Evolutionary conservation across 2,888 invertebrate species (phyloP).

Genomic region (Eristalis arbustorum): DNA sequence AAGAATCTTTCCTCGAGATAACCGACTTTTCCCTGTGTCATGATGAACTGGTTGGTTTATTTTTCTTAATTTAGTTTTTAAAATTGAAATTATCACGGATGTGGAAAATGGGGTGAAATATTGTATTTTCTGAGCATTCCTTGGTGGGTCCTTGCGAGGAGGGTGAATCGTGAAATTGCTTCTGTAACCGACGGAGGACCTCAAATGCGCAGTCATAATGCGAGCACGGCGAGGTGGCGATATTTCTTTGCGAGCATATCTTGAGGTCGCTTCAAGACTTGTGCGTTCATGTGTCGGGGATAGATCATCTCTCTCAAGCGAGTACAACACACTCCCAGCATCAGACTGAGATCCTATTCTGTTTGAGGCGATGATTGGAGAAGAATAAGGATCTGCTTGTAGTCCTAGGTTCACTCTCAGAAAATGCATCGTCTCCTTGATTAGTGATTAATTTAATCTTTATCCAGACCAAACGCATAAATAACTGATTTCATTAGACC

Average conservation of each 20-base stretch:
- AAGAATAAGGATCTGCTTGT: neutral
- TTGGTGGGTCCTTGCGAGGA: neutral
- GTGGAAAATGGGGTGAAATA: neutral
- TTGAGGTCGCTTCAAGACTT: no score
- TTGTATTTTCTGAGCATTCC: neutral
- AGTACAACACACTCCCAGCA: no score
- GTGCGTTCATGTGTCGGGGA: neutral
- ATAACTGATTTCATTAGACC: constrained; percentile 25
- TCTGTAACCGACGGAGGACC: neutral
- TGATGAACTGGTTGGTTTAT: neutral
- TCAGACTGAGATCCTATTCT: no score
- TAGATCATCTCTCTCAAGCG: no score
- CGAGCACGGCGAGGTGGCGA: no score
- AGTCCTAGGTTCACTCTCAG: neutral
- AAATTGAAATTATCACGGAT: neutral
- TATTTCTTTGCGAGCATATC: no score
- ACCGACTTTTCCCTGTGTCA: constrained; percentile 18
- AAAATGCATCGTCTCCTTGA: neutral
- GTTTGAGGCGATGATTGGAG: neutral
- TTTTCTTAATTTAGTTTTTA: neutral
- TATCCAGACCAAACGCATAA: constrained; percentile 23
- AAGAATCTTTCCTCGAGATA: constrained; percentile 26
- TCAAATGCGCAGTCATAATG: no score
- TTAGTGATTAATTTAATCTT: constrained; percentile 21
- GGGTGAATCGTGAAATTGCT: neutral